A percentile compares a stretch with the other conserved stretches of the same genome.
Conservation (phyloP, 1,140 invertebrate species). For the Cydia amplana region DNA sequence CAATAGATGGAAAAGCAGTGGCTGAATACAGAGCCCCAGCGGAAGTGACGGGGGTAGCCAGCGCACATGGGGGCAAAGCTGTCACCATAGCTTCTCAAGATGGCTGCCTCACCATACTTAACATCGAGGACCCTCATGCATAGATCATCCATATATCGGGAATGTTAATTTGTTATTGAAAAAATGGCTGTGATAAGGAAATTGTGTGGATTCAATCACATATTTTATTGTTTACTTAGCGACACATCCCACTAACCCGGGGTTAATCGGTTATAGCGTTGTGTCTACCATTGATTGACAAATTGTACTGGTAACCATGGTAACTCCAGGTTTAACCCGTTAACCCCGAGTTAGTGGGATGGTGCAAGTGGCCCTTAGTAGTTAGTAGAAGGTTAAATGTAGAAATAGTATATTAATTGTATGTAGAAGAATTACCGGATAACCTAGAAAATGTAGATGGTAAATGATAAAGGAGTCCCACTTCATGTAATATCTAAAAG, state of each 20-base stretch:
- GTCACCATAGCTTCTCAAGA: slow-evolving; percentile 95
- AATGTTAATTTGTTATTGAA: background rate
- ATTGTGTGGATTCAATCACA: background rate
- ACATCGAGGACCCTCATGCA: slow-evolving; percentile 89
- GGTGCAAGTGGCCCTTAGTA: too few relatives aligned
- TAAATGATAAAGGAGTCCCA: too few relatives aligned
- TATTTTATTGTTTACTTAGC: background rate
- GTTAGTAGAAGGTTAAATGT: background rate
- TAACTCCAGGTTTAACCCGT: too few relatives aligned
- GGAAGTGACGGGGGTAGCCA: slow-evolving; percentile 81
- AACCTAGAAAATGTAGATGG: too few relatives aligned
- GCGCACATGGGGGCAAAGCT: slow-evolving; percentile 83
- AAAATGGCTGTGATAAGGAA: slow-evolving; percentile 18
- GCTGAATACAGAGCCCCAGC: slow-evolving; percentile 95
- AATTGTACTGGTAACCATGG: too few relatives aligned
- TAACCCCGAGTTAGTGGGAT: too few relatives aligned
- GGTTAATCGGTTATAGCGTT: too few relatives aligned
- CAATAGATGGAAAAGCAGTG: slow-evolving; percentile 92
- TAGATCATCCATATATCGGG: slow-evolving; percentile 37
- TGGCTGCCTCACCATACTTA: slow-evolving; percentile 95
- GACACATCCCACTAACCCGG: too few relatives aligned
- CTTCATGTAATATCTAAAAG: too few relatives aligned
- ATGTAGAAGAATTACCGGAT: background rate
- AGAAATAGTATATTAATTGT: background rate
- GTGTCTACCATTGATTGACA: too few relatives aligned